Percentiles rank a stretch among this genome's conserved stretches.
These are phyloP conservation scores for Eupithecia vulgata DNA, from an alignment of 2,888 invertebrate species.

Conservation along the genomic window DNA sequence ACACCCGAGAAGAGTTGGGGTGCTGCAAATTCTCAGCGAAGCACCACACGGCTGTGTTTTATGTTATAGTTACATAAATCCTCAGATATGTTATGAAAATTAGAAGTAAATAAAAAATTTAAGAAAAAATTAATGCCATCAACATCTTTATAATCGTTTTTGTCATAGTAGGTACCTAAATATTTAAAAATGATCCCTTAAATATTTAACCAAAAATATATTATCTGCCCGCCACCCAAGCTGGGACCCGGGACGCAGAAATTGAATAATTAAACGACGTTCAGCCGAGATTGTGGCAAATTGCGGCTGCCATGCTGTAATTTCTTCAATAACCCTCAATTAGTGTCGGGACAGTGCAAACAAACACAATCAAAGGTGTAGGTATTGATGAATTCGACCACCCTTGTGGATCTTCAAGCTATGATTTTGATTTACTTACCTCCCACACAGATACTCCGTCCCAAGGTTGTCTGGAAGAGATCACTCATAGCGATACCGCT, in stretches of 20 bases:
- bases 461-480: too few species aligned
- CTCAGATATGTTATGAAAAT: background rate
- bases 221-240: slow-evolving; percentile 36
- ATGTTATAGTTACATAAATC: background rate
- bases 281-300: slow-evolving; percentile 64
- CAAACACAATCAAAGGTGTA: slow-evolving; percentile 60
- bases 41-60: too few species aligned
- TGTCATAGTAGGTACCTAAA: background rate
- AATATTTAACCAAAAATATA: slow-evolving; percentile 34
- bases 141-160: background rate
- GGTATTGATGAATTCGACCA: slow-evolving; percentile 71
- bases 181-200: background rate
- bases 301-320: slow-evolving; percentile 71
- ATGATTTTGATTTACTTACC: slow-evolving; percentile 2
- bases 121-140: too few species aligned
- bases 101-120: too few species aligned
- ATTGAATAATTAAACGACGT: slow-evolving; percentile 53
- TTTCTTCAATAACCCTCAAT: slow-evolving; percentile 67
- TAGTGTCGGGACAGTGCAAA: slow-evolving; percentile 73
- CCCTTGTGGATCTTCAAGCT: slow-evolving; percentile 44
- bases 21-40: too few species aligned
- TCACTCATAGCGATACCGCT: too few species aligned
- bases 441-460: slow-evolving; percentile 3
- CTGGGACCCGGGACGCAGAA: slow-evolving; percentile 43
- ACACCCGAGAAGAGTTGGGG: too few species aligned